Percentiles rank a stretch among this genome's conserved stretches.
These are phyloP conservation scores for Schizaphis graminum DNA, from an alignment of 2,888 invertebrate species.

Conservation along the genomic window DNA sequence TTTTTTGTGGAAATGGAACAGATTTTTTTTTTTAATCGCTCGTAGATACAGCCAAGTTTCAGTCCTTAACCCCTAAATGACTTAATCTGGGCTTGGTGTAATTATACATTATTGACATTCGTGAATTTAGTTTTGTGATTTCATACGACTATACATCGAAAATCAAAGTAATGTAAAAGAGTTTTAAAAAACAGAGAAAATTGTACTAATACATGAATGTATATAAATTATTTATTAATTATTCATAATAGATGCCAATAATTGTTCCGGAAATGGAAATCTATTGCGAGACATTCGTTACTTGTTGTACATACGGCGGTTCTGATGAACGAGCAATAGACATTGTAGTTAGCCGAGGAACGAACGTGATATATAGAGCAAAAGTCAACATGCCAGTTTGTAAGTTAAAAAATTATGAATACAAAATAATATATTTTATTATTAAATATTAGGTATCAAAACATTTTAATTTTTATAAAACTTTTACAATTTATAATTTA, in stretches of 20 bases:
- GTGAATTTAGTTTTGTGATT: not conserved
- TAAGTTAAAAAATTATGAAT: conserved; percentile 26
- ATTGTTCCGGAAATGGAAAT: conserved; percentile 54
- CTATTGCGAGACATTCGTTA: conserved; percentile 48
- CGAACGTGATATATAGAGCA: conserved; percentile 39
- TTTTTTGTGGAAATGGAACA: not conserved
- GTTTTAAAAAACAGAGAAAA: not conserved
- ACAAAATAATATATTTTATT: not conserved
- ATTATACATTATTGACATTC: not conserved
- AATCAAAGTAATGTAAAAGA: not conserved
- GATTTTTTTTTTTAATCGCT: not conserved
- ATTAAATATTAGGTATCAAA: not conserved
- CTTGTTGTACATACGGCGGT: conserved; percentile 21
- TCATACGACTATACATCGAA: not conserved
- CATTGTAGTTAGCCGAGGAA: conserved; percentile 36
- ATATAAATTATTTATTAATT: not conserved
- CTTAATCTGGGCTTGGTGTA: not conserved
- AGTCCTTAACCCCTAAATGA: not conserved
- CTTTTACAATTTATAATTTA: not conserved
- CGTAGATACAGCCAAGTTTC: not conserved
- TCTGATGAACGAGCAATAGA: conserved; percentile 43
- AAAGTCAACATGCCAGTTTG: conserved; percentile 61
- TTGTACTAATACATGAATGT: not conserved
- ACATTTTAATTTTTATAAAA: not conserved
- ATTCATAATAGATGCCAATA: conserved; percentile 9